Base-by-base conservation (phyloP, 2,888 invertebrate species). In the Gryllus longicercus region DNA sequence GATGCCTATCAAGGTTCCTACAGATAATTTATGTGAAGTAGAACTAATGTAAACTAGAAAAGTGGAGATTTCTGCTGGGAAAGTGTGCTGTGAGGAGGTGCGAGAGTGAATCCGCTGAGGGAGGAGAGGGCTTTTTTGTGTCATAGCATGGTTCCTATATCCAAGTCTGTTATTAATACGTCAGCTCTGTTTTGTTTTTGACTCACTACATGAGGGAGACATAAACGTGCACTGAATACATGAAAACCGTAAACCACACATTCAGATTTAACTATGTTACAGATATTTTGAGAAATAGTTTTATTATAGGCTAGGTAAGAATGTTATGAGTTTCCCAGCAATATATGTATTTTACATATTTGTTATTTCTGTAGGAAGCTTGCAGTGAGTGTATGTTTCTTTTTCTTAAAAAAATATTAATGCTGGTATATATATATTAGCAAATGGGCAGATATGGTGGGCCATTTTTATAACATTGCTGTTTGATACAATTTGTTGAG, bases 1-100 rank as follows among this genome's bases (percentile, higher is more conserved):
- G 78, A 79, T 82, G 79, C 81, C 81, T 81, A 79, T 79, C 74
- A 80, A 80, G 82, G 81, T 82, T 81, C 81, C 82, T 81, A 81
- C 76, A 51, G 51, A 74, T 49, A 74, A 18, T 21, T 49, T 63
- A 51, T 74, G 51, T 77, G 77, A 49, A 23, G 25, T 12, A 51
- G n/a, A 51, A 78, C 25, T 50, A 50, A 63, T 49, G 25, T 18
- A 77, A 23, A 77, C 11, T 77, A 77, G 18, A 77, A 49, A 23
- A 18, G 75, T 79, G 75, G 50, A 49, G 50, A 49, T 75, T 38
- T 50, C 16, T 79, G 38, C 18, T 51, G 23, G 78, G 51, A 51
- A 51, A 78, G 50, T 50, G 50, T 25, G 18, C 50, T 25, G 14
- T 75, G 21, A 51, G 75, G 3, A 74, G 74, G 78, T 74, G 51